Conservation (phyloP, 2,888 invertebrate genomes). For the Drosophila maculinotata region DNA sequence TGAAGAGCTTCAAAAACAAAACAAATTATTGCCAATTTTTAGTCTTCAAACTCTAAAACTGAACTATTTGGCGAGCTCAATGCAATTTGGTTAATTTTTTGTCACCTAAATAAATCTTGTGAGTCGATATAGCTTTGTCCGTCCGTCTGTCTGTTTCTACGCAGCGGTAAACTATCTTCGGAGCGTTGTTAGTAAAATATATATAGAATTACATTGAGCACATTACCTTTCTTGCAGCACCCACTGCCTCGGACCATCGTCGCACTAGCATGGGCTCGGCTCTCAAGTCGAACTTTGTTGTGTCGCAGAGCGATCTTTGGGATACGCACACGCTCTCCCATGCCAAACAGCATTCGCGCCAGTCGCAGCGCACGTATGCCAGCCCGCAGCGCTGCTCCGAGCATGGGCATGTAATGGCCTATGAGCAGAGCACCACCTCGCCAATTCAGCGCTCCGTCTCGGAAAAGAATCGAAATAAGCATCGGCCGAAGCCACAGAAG, state of each 20-base stretch:
- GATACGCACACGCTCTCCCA: conserved; percentile 88
- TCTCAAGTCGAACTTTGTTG: conserved; percentile 87
- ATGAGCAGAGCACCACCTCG: conserved; percentile 82
- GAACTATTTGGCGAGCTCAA: too few species aligned
- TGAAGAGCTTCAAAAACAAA: too few species aligned
- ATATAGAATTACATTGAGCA: too few species aligned
- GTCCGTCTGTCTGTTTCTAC: too few species aligned
- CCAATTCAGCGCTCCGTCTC: conserved; percentile 89
- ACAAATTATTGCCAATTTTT: too few species aligned
- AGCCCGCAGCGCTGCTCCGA: conserved; percentile 84
- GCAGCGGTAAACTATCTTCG: too few species aligned
- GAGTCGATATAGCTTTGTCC: too few species aligned
- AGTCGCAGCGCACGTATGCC: conserved; percentile 84
- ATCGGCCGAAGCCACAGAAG: conserved; percentile 86
- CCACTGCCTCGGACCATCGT: conserved; percentile 81
- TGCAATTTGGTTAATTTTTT: too few species aligned
- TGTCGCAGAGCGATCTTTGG: conserved; percentile 89
- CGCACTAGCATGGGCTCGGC: conserved; percentile 83
- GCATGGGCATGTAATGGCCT: conserved; percentile 83
- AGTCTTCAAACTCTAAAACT: too few species aligned
- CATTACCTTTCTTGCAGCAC: conserved; percentile 55
- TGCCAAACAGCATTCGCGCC: conserved; percentile 84
- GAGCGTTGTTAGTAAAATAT: too few species aligned
- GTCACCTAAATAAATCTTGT: too few species aligned
- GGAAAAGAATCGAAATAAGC: conserved; percentile 87